phyloP scores from a whole-genome alignment of 2,888 invertebrate species.

The Carterocephalus palaemon region DNA sequence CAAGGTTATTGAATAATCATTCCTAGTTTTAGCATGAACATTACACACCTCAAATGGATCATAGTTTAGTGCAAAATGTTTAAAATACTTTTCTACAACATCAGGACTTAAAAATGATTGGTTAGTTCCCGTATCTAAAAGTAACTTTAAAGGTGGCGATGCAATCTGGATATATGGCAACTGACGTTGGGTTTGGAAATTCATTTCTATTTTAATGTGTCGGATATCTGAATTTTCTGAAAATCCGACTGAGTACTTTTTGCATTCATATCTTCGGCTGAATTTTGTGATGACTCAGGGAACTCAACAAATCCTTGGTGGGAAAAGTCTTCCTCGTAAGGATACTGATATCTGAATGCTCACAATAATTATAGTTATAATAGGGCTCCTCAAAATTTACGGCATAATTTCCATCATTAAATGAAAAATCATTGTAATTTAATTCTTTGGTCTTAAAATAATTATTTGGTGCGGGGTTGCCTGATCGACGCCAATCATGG shows the following conservation, averaged over 20 bases:
- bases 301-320: too few relatives aligned
- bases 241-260: too few relatives aligned
- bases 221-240: conserved; percentile 12
- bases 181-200: conserved; percentile 23
- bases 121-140: conserved; percentile 23
- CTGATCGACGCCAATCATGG: conserved; percentile 31
- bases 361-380: conserved; percentile 3
- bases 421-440: conserved; percentile 28
- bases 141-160: conserved; percentile 15
- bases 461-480: conserved; percentile 32
- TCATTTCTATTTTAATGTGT: conserved; percentile 24
- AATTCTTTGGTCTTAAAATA: conserved; percentile 34
- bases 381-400: neutral
- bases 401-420: conserved; percentile 2
- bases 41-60: conserved; percentile 18
- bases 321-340: too few relatives aligned
- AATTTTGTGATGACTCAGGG: too few relatives aligned
- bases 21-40: conserved; percentile 1
- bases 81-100: conserved; percentile 13
- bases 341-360: too few relatives aligned
- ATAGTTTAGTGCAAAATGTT: conserved; percentile 6
- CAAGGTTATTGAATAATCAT: neutral
- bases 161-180: conserved; percentile 21
- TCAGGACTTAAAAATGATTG: conserved; percentile 19
- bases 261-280: too few relatives aligned